These are phyloP conservation scores for Notodonta ziczac DNA, from an alignment of 2,888 invertebrate genomes.

Conservation along the genomic window DNA sequence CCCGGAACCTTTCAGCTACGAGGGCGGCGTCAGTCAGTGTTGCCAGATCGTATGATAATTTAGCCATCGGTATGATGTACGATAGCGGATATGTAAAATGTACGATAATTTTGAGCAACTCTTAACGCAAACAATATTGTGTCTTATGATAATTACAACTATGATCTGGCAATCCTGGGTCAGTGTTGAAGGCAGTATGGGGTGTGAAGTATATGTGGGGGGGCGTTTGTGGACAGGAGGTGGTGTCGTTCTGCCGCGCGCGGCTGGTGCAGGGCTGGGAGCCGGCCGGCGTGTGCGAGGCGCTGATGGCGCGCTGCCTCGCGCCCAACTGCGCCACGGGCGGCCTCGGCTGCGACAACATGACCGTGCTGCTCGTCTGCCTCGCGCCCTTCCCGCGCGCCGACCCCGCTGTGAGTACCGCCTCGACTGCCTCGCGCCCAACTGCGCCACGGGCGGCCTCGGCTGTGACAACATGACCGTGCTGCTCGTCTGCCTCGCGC, in stretches of 20 bases:
- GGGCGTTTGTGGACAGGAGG: constrained; percentile 83
- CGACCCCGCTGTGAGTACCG: constrained; percentile 49
- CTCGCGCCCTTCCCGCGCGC: constrained; percentile 80
- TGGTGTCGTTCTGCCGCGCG: constrained; percentile 94
- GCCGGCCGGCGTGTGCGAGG: constrained; percentile 98
- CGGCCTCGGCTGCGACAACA: constrained; percentile 99
- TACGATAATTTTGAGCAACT: no score
- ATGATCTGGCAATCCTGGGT: neutral
- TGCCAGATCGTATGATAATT: no score
- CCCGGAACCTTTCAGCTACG: no score
- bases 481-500: constrained; percentile 91
- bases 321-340: constrained; percentile 99
- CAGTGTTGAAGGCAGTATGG: no score
- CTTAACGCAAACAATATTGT: no score
- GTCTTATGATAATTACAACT: no score
- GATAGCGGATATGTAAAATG: no score
- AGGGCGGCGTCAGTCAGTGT: no score
- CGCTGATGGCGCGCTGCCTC: constrained; percentile 96
- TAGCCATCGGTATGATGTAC: no score
- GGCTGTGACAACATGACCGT: constrained; percentile 99
- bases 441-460: constrained; percentile 97
- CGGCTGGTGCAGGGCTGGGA: constrained; percentile 92
- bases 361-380: constrained; percentile 97
- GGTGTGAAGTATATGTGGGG: no score
- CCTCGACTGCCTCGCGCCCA: constrained; percentile 93